Evolutionary conservation across 2,797 vertebrate genomes (phyloP), one percentile per base, ranked within the genome.

Genomic region (Melanotaenia trifasciata): DNA sequence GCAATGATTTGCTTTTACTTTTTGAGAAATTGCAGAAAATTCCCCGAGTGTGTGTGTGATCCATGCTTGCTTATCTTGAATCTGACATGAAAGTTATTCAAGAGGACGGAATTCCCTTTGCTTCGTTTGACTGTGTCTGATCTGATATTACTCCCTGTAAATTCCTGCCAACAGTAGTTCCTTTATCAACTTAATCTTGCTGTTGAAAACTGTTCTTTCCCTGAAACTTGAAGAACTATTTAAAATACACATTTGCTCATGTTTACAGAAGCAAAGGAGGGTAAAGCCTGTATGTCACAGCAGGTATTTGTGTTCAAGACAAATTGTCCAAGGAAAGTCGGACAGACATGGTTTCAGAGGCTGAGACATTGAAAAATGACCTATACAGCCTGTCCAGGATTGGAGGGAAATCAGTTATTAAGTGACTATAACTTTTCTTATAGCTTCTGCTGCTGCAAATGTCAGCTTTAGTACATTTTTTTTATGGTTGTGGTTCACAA

Each of bases 391-490:
- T 79, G 78, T 57, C 38, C 43, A 58, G 30, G n/a, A 77, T 30
- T 35, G 3, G 33, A 64, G 62, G 14, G 63, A 76, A 78, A 80
- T 72, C 59, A 77, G 67, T 74, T 64, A 81, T 83, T 72, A 73
- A 84, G 67, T 60, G 64, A 82, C 75, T 30, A 5, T 71, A 70
- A 70, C 70, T 82, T 68, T 73, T 78, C 67, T 83, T 75, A 80
- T 63, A 84, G 79, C 61, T 28, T 87, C 70, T 89, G 77, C 53
- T 77, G 53, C 63, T 38, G 59, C 16, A 74, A 59, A 77, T 80
- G 73, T 79, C 64, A 30, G 63, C 65, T 20, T 13, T 22, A 56
- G 76, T 68, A 73, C 68, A 74, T 79, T 68, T 84, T 79, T 58
- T 45, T 45, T 3, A 32, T 43, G 53, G 75, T 18, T 68, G 64